Percentiles rank a stretch among this genome's conserved stretches.
phyloP scores from a whole-genome alignment of 1,140 invertebrate species.

The Glossosoma conforme region DNA sequence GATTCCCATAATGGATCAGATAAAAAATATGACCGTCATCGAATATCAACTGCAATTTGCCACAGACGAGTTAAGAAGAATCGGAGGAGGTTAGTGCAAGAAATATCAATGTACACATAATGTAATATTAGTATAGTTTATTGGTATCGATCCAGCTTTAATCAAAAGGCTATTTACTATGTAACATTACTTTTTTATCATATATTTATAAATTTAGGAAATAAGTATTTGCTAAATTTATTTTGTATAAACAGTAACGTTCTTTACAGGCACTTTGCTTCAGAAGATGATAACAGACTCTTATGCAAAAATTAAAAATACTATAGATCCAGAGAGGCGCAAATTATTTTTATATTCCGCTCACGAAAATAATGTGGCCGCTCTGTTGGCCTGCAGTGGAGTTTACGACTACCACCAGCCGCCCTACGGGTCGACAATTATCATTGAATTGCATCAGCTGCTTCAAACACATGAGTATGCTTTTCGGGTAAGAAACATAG shows the following conservation, averaged over 20 bases:
- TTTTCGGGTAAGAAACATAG: slow-evolving; percentile 25
- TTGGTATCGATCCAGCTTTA: not conserved
- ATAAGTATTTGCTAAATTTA: too few relatives aligned
- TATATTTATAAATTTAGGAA: too few relatives aligned
- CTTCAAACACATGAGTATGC: slow-evolving; percentile 18
- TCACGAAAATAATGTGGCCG: slow-evolving; percentile 67
- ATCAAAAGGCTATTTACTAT: too few relatives aligned
- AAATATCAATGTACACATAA: not conserved
- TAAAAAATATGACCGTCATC: slow-evolving; percentile 48
- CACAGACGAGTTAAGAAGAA: slow-evolving; percentile 40
- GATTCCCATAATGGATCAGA: slow-evolving; percentile 41
- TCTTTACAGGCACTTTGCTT: slow-evolving; percentile 48
- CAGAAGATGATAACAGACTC: slow-evolving; percentile 51
- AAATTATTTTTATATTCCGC: slow-evolving; percentile 58
- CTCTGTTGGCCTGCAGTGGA: slow-evolving; percentile 56
- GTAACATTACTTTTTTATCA: too few relatives aligned
- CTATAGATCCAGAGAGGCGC: slow-evolving; percentile 32
- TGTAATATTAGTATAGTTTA: not conserved
- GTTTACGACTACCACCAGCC: slow-evolving; percentile 57
- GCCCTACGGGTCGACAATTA: slow-evolving; percentile 48
- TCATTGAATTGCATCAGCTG: slow-evolving; percentile 39
- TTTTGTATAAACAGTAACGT: too few relatives aligned
- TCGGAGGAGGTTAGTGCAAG: slow-evolving; percentile 42
- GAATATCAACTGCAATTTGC: slow-evolving; percentile 45
- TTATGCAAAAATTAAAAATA: slow-evolving; percentile 37